Base-by-base conservation (phyloP, 2,888 invertebrate genomes). In the Arge pagana region DNA sequence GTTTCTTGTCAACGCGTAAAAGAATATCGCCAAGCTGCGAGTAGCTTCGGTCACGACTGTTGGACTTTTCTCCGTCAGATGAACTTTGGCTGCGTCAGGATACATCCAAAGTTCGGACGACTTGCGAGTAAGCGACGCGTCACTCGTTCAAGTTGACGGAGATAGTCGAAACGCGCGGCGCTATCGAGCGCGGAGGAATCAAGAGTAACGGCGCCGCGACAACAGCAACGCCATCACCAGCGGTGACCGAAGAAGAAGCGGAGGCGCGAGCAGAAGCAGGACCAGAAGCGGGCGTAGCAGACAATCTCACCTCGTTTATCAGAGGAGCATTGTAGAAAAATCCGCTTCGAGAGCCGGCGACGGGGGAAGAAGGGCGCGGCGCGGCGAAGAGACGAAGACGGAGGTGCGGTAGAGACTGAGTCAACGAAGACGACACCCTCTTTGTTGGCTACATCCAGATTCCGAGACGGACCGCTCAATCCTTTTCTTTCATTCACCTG, bases 291-390 rank as follows among this genome's bases (percentile, higher is more conserved):
- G 40, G 55, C 53, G 45, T 33, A 63, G 67, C 71, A 68, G 69
- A 72, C 71, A 73, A 73, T 73, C 71, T 72, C 66, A 65, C 67
- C 71, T 74, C 74, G 74, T 74, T 74, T 74, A 74, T 74, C 74
- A 74, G 74, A 64, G 62, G 59, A 61, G 70, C 65, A 72, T 72
- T 71, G 72, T 72, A 58, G 63, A 62, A 60, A 18, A 64, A 70
- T 71, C 70, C 66, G 26, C 65, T 67, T n/a, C n/a, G 65, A 62
- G 63, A 61, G 62, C 61, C 65, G 71, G 13, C 33, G 33, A 23
- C 4, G 7, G 13, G 3, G 28, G 28, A n/a, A n/a, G n/a, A n/a
- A 26, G 28, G 28, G 28, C 10, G 28, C 2, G 8, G 7, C 45
- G 45, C 33, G 45, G 45, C 26, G 45, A 45, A n/a, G n/a, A n/a